phyloP scores from a whole-genome alignment of 2,888 invertebrate genomes.

The Pammene fasciana region DNA sequence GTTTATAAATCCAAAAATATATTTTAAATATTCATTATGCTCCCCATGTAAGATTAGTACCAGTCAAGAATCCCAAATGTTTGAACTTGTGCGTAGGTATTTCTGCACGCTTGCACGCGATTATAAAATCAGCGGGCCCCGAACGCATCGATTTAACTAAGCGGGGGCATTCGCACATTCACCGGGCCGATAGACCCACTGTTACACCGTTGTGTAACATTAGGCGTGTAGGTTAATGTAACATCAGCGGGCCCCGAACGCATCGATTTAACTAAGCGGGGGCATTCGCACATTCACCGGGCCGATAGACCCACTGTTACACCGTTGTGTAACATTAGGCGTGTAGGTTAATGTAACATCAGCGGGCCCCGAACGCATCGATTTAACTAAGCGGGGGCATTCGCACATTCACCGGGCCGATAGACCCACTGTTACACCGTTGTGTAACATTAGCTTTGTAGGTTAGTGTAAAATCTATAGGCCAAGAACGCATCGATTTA shows the following conservation, averaged over 20 bases:
- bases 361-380: too few species aligned
- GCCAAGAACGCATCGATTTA: too few species aligned
- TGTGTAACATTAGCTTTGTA: too few species aligned
- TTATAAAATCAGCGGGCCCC: conserved; percentile 73
- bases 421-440: neutral
- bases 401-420: neutral
- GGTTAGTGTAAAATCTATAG: too few species aligned
- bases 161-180: conserved; percentile 67
- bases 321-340: conserved; percentile 43
- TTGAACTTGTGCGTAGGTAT: conserved; percentile 25
- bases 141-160: conserved; percentile 73
- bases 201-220: conserved; percentile 60
- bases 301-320: too few species aligned
- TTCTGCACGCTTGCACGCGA: conserved; percentile 48
- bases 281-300: too few species aligned
- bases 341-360: too few species aligned
- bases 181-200: conserved; percentile 53
- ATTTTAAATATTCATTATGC: neutral
- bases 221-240: neutral
- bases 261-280: too few species aligned
- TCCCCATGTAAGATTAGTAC: neutral
- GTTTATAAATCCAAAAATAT: neutral
- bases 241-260: too few species aligned
- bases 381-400: neutral
- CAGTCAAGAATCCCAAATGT: conserved; percentile 18